These are phyloP conservation scores for Tarsius wallacei DNA, from an alignment of 2,797 vertebrate genomes.

Conservation along the genomic window DNA sequence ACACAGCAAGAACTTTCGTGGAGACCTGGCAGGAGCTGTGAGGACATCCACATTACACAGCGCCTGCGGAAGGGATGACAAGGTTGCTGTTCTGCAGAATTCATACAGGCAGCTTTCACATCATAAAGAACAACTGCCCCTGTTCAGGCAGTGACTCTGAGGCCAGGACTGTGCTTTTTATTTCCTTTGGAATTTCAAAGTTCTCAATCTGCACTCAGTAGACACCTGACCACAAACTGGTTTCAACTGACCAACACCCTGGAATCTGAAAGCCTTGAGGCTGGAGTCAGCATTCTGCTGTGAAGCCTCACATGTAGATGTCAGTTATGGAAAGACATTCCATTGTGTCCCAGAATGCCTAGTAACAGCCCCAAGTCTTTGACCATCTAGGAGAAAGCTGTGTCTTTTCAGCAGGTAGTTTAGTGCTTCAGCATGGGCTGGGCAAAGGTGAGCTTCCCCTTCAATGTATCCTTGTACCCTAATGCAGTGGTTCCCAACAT, in stretches of 20 bases:
- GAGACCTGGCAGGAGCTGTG: accelerated
- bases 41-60: accelerated
- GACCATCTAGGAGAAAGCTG: accelerated
- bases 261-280: accelerated
- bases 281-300: not conserved
- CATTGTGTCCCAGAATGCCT: accelerated
- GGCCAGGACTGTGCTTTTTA: not conserved
- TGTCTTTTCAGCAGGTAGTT: not conserved
- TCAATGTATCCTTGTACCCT: accelerated
- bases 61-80: not conserved
- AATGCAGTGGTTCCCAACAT: no score
- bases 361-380: accelerated
- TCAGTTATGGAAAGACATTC: no score
- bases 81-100: no score
- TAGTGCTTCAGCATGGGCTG: accelerated
- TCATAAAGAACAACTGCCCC: accelerated
- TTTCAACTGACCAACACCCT: accelerated
- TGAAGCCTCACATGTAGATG: not conserved
- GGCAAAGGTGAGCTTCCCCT: no score
- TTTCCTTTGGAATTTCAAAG: not conserved
- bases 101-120: accelerated
- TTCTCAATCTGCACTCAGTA: accelerated
- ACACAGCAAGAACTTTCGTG: not conserved
- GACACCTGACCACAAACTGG: no score
- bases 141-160: not conserved